These are phyloP conservation scores for Campoletis sonorensis DNA, from an alignment of 1,140 invertebrate species.

Conservation along the genomic window DNA sequence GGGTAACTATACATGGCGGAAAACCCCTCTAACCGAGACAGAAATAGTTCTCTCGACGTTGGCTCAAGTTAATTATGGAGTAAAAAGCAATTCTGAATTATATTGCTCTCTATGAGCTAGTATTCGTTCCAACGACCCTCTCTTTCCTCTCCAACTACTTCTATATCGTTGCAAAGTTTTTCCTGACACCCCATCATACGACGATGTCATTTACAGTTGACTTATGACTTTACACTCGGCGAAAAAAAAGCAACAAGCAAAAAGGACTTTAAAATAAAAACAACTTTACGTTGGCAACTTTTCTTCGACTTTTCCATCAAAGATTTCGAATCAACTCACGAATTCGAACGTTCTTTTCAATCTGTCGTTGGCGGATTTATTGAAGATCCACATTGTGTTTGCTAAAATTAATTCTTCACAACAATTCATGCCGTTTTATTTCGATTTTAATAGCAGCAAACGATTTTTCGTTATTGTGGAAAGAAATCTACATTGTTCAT, in stretches of 20 bases:
- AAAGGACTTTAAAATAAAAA: background rate
- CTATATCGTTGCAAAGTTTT: background rate
- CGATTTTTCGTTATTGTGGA: too few species aligned
- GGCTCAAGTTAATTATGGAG: constrained; percentile 31
- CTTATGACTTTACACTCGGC: background rate
- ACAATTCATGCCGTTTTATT: too few species aligned
- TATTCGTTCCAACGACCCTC: constrained; percentile 18
- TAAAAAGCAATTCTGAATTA: constrained; percentile 32
- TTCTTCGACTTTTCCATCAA: too few species aligned
- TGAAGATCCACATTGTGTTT: too few species aligned
- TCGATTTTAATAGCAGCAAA: too few species aligned
- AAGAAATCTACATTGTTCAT: too few species aligned
- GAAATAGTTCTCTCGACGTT: constrained; percentile 21
- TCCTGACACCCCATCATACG: background rate
- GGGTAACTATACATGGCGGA: background rate
- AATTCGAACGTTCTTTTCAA: too few species aligned
- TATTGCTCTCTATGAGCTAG: background rate
- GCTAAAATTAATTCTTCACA: too few species aligned
- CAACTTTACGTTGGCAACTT: too few species aligned
- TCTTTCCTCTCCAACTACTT: background rate
- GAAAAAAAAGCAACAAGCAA: background rate
- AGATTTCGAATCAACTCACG: too few species aligned
- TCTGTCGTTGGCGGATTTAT: too few species aligned
- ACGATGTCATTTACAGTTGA: background rate
- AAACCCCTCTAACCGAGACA: constrained; percentile 25